These are phyloP conservation scores for Bucorvus abyssinicus DNA, from an alignment of 2,797 vertebrate genomes.

Conservation along the genomic window DNA sequence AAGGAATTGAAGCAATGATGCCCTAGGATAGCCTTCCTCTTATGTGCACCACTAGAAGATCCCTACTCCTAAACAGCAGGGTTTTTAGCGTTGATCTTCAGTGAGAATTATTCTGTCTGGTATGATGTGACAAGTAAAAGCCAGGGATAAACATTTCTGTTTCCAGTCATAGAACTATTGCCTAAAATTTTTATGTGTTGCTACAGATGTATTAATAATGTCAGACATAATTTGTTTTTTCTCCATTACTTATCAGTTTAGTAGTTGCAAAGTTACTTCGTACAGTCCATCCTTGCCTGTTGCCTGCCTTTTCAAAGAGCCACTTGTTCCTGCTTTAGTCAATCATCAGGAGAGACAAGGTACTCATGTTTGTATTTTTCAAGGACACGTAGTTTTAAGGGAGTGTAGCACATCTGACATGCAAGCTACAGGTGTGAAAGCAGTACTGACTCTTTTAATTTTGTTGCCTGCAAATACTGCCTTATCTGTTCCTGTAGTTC, in stretches of 20 bases:
- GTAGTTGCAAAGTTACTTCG: not conserved
- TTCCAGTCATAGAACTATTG: not conserved
- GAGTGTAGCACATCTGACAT: not conserved
- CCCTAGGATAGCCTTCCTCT: not conserved
- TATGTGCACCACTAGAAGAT: not conserved
- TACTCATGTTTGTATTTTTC: not conserved
- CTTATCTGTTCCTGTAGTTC: not conserved
- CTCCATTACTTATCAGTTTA: not conserved
- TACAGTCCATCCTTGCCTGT: not conserved
- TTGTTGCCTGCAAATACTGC: not conserved
- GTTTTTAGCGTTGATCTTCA: not conserved
- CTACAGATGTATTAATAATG: not conserved
- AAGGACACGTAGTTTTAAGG: not conserved
- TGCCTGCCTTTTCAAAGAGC: not conserved
- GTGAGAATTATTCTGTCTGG: not conserved
- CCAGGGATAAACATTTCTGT: not conserved
- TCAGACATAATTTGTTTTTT: not conserved
- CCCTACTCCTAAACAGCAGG: not conserved
- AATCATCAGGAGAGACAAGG: not conserved
- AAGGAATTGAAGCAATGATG: not conserved
- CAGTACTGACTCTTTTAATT: not conserved
- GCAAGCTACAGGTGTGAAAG: not conserved
- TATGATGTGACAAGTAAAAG: not conserved
- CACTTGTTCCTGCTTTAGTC: not conserved
- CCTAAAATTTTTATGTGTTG: not conserved